These are phyloP conservation scores for Chloroceryle inda DNA, from an alignment of 2,797 vertebrate genomes.

Conservation along the genomic window DNA sequence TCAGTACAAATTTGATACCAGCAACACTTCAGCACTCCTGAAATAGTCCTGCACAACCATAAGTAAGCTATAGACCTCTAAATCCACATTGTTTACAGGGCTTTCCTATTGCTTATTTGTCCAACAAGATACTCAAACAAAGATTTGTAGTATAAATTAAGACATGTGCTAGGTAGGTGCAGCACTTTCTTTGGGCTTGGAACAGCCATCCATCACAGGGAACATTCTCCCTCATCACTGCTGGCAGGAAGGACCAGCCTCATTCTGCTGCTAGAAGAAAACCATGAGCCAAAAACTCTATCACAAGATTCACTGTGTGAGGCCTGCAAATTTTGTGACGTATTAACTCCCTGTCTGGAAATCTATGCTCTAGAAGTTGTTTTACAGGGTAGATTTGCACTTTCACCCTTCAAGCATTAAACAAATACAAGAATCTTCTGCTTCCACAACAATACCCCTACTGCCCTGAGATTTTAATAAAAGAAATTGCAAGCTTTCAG, in stretches of 20 bases:
- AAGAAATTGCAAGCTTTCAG: neutral
- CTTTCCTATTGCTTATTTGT: neutral
- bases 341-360: neutral
- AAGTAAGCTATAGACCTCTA: neutral
- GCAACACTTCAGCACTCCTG: neutral
- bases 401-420: neutral
- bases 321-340: neutral
- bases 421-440: neutral
- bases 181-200: neutral
- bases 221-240: neutral
- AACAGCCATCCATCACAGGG: accelerated
- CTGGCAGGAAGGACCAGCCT: neutral
- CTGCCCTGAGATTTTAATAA: neutral
- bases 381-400: neutral
- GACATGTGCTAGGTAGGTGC: neutral
- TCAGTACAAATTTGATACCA: neutral
- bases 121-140: neutral
- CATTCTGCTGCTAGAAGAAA: neutral
- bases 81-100: neutral
- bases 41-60: neutral
- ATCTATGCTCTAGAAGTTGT: neutral
- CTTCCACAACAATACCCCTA: neutral
- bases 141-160: neutral
- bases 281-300: neutral
- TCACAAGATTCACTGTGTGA: neutral